These are phyloP conservation scores for Campylomormyrus tamandua DNA, from an alignment of 2,113 vertebrate genomes.

Conservation along the genomic window DNA sequence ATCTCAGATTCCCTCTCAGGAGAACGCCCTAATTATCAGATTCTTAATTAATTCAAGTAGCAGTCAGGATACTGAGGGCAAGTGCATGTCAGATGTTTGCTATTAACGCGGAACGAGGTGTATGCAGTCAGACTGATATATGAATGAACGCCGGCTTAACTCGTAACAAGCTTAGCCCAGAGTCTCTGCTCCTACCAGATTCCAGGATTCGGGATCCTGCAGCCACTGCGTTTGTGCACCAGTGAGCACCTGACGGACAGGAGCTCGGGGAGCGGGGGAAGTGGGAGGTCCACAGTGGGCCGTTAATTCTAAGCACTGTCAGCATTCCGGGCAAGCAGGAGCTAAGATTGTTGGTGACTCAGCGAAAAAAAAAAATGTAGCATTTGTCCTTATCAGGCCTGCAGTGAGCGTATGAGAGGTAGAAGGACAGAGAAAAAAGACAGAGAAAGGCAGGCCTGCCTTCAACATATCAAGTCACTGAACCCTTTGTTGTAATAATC, in stretches of 20 bases:
- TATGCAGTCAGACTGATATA: neutral
- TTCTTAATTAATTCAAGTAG: neutral
- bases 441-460: neutral
- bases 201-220: neutral
- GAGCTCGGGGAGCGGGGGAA: neutral
- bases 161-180: neutral
- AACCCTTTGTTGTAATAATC: neutral
- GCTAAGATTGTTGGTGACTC: slow-evolving; percentile 46
- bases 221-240: neutral
- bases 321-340: slow-evolving; percentile 38
- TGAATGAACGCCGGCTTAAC: neutral
- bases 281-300: neutral
- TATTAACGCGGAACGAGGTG: neutral
- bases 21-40: neutral
- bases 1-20: neutral
- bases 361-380: slow-evolving; percentile 27
- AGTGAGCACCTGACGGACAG: neutral
- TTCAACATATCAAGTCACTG: neutral
- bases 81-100: neutral
- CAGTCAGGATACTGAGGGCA: neutral
- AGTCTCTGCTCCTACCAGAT: neutral
- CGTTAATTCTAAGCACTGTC: slow-evolving; percentile 45
- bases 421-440: neutral
- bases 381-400: slow-evolving; percentile 35
- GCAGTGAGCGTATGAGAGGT: neutral